These are phyloP conservation scores for Drosophila histrio DNA, from an alignment of 2,888 invertebrate genomes.

Conservation along the genomic window DNA sequence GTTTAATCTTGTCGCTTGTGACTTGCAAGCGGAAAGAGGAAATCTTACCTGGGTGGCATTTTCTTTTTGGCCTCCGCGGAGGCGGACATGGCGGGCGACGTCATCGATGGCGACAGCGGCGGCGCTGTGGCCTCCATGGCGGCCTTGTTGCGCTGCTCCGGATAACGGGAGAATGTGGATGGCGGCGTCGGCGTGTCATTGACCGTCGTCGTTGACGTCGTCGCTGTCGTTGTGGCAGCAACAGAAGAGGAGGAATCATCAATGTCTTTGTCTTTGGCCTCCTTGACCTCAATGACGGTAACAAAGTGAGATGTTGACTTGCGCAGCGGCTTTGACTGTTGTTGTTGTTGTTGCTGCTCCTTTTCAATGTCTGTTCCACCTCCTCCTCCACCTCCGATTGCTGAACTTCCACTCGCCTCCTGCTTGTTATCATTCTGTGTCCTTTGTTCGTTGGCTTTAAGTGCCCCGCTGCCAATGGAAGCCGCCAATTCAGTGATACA, in stretches of 20 bases:
- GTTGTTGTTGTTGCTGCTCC: slow-evolving; percentile 33
- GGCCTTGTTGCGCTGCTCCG: slow-evolving; percentile 73
- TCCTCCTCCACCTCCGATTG: not conserved
- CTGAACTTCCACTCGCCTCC: slow-evolving; percentile 7
- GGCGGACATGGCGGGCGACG: slow-evolving; percentile 85
- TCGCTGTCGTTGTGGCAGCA: slow-evolving; percentile 13
- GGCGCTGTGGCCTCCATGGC: slow-evolving; percentile 81
- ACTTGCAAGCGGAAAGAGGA: too few relatives aligned
- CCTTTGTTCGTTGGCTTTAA: slow-evolving; percentile 54
- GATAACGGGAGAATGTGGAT: slow-evolving; percentile 81
- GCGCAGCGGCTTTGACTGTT: slow-evolving; percentile 47
- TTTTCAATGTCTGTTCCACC: slow-evolving; percentile 16
- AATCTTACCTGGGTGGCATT: slow-evolving; percentile 87
- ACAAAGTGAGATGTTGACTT: slow-evolving; percentile 87
- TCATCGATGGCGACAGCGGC: slow-evolving; percentile 82
- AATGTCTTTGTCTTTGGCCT: slow-evolving; percentile 85
- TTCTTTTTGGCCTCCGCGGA: slow-evolving; percentile 86
- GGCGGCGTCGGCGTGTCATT: slow-evolving; percentile 54
- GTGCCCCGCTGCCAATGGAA: slow-evolving; percentile 68
- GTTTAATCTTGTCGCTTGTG: too few relatives aligned
- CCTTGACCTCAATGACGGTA: slow-evolving; percentile 95
- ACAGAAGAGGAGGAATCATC: slow-evolving; percentile 50
- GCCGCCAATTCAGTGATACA: slow-evolving; percentile 90
- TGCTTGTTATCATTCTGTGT: slow-evolving; percentile 22
- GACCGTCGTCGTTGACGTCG: slow-evolving; percentile 17